phyloP scores from a whole-genome alignment of 2,888 invertebrate species.

The Fabriciana adippe region DNA sequence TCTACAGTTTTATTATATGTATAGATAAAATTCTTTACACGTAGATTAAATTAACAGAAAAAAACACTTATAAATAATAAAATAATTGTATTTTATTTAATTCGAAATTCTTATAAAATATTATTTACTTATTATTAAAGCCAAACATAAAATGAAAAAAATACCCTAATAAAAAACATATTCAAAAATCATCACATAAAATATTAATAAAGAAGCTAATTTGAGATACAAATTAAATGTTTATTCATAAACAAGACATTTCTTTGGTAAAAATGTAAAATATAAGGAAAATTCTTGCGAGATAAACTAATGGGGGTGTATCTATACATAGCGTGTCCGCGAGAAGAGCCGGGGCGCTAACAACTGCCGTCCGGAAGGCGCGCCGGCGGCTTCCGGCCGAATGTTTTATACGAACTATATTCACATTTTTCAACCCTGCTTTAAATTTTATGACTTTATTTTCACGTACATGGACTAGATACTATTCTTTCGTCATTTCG shows the following conservation, averaged over 20 bases:
- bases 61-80: too few relatives aligned
- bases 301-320: slow-evolving; percentile 13
- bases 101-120: too few relatives aligned
- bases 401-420: slow-evolving; percentile 63
- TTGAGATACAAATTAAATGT: neutral
- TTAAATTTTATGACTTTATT: slow-evolving; percentile 46
- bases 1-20: too few relatives aligned
- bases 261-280: neutral
- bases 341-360: slow-evolving; percentile 76
- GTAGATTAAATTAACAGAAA: too few relatives aligned
- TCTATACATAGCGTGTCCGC: slow-evolving; percentile 55
- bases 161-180: neutral
- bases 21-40: too few relatives aligned
- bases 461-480: slow-evolving; percentile 31
- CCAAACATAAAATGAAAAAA: neutral
- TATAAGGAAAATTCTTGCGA: neutral
- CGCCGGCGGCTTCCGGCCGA: slow-evolving; percentile 75
- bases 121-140: neutral
- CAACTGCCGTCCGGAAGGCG: slow-evolving; percentile 76
- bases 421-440: slow-evolving; percentile 56
- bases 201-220: slow-evolving; percentile 8
- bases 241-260: neutral
- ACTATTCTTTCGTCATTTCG: slow-evolving; percentile 24
- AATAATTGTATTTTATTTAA: too few relatives aligned
- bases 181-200: neutral